These are phyloP conservation scores for Halictus rubicundus DNA, from an alignment of 1,140 invertebrate genomes.

Conservation along the genomic window DNA sequence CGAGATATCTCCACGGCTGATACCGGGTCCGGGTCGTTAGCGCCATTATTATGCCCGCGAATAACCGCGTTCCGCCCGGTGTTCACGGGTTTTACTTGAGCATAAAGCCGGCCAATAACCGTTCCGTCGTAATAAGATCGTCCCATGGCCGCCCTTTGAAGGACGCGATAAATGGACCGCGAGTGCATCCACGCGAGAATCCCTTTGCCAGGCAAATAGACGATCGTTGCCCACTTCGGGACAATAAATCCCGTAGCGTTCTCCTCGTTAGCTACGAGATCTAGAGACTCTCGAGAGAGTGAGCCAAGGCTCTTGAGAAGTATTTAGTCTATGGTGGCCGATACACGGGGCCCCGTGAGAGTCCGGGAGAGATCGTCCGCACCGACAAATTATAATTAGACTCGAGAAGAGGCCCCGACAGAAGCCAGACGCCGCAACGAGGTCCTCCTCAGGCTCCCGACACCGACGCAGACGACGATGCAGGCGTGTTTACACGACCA, in stretches of 20 bases:
- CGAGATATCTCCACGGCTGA: slow-evolving; percentile 10
- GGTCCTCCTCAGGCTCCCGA: neutral
- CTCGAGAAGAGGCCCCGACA: neutral
- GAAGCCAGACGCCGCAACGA: slow-evolving; percentile 38
- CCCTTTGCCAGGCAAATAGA: neutral
- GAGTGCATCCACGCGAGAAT: neutral
- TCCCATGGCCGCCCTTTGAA: neutral
- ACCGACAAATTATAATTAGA: slow-evolving; percentile 55
- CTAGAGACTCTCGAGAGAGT: neutral
- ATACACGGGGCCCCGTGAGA: no score
- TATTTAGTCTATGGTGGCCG: slow-evolving; percentile 27
- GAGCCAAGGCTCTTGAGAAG: neutral
- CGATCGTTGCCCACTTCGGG: neutral
- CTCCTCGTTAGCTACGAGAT: no score
- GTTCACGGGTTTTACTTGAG: slow-evolving; percentile 31
- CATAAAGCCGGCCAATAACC: slow-evolving; percentile 33
- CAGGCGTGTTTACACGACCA: slow-evolving; percentile 46
- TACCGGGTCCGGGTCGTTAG: slow-evolving; percentile 27
- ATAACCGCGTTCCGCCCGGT: slow-evolving; percentile 1
- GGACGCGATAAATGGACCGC: slow-evolving; percentile 24
- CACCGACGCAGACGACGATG: neutral
- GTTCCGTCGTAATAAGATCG: slow-evolving; percentile 20
- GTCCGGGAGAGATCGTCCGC: neutral
- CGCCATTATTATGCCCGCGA: slow-evolving; percentile 36
- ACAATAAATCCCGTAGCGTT: neutral